Evolutionary conservation across 2,113 vertebrate genomes (phyloP).

Genomic region (Gasterosteus nipponicus): DNA sequence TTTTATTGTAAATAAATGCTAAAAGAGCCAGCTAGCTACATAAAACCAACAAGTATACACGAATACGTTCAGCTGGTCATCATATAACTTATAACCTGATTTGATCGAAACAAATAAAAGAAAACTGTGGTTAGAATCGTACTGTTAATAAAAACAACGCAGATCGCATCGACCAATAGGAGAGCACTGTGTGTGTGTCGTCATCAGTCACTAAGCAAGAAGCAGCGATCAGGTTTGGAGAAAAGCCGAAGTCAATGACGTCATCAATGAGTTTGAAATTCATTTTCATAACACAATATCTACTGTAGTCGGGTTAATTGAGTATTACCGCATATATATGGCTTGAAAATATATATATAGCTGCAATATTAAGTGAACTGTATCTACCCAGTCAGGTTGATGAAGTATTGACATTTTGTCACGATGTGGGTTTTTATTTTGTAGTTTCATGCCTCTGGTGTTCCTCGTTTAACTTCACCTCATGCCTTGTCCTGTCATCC

Average conservation of each 20-base stretch:
- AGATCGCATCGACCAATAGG: slow-evolving; percentile 41
- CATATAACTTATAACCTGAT: neutral
- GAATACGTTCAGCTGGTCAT: neutral
- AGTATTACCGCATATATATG: no score
- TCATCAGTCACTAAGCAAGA: slow-evolving; percentile 63
- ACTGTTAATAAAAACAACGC: neutral
- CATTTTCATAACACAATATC: no score
- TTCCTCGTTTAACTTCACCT: no score
- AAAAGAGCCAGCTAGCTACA: neutral
- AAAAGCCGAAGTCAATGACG: neutral
- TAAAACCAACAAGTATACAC: no score
- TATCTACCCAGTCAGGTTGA: no score
- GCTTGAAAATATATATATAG: no score
- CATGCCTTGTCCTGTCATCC: no score
- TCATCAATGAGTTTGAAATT: no score
- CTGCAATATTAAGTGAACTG: no score
- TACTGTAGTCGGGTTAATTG: slow-evolving; percentile 46
- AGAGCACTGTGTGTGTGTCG: neutral
- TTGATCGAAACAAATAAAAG: neutral
- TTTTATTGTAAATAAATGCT: neutral
- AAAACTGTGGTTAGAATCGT: neutral
- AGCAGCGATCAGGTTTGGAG: slow-evolving; percentile 23
- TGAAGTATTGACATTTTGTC: no score
- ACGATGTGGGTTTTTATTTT: no score
- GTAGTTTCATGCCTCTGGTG: no score